phyloP scores from a whole-genome alignment of 1,140 invertebrate species.

The Micrasema minimum region DNA sequence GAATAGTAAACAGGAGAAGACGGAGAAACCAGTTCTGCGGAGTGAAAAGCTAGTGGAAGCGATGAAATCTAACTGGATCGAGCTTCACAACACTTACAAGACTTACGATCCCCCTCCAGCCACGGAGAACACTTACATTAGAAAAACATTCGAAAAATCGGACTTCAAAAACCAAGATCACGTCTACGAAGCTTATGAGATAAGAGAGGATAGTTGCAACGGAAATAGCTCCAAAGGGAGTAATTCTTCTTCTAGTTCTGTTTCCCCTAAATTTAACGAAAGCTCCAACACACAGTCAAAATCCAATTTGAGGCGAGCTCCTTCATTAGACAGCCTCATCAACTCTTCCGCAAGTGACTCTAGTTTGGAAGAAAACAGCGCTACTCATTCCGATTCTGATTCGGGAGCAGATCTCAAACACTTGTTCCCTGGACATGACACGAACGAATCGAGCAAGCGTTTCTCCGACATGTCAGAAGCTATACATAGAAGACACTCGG shows the following conservation, averaged over 20 bases:
- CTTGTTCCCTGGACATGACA: slow-evolving; percentile 55
- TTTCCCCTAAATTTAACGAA: slow-evolving; percentile 46
- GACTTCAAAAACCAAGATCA: slow-evolving; percentile 47
- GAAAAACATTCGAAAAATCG: slow-evolving; percentile 41
- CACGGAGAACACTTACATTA: slow-evolving; percentile 23
- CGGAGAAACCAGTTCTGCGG: slow-evolving; percentile 44
- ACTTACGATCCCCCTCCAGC: slow-evolving; percentile 44
- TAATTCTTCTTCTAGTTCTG: slow-evolving; percentile 39
- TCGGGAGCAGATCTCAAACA: slow-evolving; percentile 63
- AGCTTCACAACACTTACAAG: slow-evolving; percentile 51
- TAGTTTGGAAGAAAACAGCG: slow-evolving; percentile 66
- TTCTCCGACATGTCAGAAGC: slow-evolving; percentile 46
- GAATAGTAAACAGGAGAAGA: slow-evolving; percentile 46
- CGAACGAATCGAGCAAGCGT: slow-evolving; percentile 12
- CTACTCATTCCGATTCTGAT: slow-evolving; percentile 66
- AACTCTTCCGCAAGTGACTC: slow-evolving; percentile 71
- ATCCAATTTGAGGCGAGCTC: slow-evolving; percentile 61
- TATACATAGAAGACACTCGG: slow-evolving; percentile 44
- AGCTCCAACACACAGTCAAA: slow-evolving; percentile 39
- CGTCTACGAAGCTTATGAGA: slow-evolving; percentile 51
- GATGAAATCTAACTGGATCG: slow-evolving; percentile 51
- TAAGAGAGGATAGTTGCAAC: slow-evolving; percentile 31
- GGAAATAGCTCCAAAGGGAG: slow-evolving; percentile 43
- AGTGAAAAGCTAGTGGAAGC: slow-evolving; percentile 50
- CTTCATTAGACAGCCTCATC: slow-evolving; percentile 73